Percentiles rank a stretch among this genome's conserved stretches.
phyloP scores from a whole-genome alignment of 2,797 vertebrate species.

The Phataginus tetradactyla region DNA sequence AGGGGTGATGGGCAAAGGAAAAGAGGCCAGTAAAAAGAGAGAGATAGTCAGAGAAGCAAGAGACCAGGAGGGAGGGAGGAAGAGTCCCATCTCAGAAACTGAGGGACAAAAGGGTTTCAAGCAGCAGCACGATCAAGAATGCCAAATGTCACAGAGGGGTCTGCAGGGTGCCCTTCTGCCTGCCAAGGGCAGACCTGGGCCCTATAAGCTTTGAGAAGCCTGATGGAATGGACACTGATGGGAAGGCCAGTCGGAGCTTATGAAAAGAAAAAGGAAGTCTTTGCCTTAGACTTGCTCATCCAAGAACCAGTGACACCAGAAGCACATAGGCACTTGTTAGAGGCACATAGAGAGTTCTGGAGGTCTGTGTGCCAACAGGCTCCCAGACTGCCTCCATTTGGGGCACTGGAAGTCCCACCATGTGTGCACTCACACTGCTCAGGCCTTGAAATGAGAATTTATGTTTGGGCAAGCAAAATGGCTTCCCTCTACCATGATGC shows the following conservation, averaged over 20 bases:
- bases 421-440: background rate
- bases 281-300: background rate
- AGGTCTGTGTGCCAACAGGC: background rate
- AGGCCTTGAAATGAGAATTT: constrained; percentile 18
- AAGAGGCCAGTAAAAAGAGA: background rate
- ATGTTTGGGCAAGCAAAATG: constrained; percentile 17
- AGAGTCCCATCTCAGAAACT: background rate
- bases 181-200: background rate
- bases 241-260: background rate
- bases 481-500: background rate
- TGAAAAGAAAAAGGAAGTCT: background rate
- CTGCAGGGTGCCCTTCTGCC: background rate
- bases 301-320: background rate
- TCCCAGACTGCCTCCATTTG: background rate
- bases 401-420: background rate
- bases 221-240: background rate
- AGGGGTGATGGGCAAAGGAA: background rate
- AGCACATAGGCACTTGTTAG: background rate
- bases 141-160: background rate
- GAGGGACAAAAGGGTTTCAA: background rate
- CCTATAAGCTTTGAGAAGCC: background rate
- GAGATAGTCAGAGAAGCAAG: background rate
- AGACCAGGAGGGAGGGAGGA: background rate
- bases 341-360: background rate
- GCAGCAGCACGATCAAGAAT: background rate